phyloP scores from a whole-genome alignment of 2,113 vertebrate genomes.

The Melanerpes formicivorus region DNA sequence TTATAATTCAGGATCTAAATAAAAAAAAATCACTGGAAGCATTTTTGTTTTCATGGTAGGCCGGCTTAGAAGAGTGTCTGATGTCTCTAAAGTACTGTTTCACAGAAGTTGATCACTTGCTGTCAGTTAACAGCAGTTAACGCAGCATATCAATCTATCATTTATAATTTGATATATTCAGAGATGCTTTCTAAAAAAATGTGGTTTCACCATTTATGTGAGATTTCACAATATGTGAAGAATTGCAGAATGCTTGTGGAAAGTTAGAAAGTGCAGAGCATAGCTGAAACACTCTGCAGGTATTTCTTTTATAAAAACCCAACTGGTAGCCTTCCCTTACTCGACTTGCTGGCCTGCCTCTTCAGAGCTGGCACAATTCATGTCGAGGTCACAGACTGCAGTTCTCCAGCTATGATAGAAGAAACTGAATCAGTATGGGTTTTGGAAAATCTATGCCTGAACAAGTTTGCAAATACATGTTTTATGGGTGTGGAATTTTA shows the following conservation, averaged over 20 bases:
- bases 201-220: neutral
- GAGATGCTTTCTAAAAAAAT: neutral
- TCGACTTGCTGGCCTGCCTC: neutral
- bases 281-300: neutral
- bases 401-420: neutral
- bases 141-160: neutral
- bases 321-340: neutral
- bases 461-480: neutral
- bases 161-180: neutral
- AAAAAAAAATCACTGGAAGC: slow-evolving; percentile 3
- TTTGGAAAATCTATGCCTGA: neutral
- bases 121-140: slow-evolving; percentile 9
- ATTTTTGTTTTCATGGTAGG: neutral
- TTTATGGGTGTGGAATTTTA: neutral
- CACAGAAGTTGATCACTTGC: neutral
- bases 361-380: neutral
- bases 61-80: neutral
- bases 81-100: neutral
- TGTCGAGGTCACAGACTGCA: neutral
- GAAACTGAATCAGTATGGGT: neutral
- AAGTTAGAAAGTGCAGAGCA: neutral
- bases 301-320: neutral
- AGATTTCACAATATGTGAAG: neutral
- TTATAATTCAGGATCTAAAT: neutral
- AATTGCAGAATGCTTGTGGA: neutral